phyloP scores from a whole-genome alignment of 2,797 vertebrate species.

The Enteromius anoplus region DNA sequence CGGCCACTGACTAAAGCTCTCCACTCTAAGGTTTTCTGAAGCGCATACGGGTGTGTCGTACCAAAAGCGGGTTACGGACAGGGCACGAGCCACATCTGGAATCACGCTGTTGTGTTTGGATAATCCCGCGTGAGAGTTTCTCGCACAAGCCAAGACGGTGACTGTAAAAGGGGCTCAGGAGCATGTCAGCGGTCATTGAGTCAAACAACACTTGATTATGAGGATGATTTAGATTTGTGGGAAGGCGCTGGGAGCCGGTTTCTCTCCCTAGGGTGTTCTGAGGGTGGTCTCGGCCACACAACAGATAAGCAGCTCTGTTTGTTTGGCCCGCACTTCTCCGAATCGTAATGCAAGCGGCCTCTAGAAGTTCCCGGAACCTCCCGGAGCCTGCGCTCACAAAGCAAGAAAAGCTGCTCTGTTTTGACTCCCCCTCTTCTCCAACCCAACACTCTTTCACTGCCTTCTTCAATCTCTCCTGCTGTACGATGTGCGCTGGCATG shows the following conservation, averaged over 20 bases:
- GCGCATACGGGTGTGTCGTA: constrained; percentile 27
- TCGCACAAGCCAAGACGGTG: neutral
- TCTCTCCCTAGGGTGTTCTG: constrained; percentile 18
- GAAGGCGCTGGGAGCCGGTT: constrained; percentile 3
- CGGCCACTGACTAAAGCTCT: constrained; percentile 8
- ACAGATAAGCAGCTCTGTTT: constrained; percentile 41
- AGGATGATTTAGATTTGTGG: constrained; percentile 17
- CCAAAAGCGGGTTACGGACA: constrained; percentile 26
- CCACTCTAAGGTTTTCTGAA: constrained; percentile 15
- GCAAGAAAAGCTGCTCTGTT: constrained; percentile 46
- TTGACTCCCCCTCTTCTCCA: constrained; percentile 31
- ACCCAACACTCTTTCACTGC: constrained; percentile 34
- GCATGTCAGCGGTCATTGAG: neutral
- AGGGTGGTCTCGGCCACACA: constrained; percentile 28
- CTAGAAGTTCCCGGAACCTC: constrained; percentile 42
- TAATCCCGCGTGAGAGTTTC: neutral
- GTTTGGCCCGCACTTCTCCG: constrained; percentile 38
- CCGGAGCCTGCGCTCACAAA: constrained; percentile 26
- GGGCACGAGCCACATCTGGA: constrained; percentile 24
- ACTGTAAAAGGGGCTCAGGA: neutral
- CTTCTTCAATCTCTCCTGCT: constrained; percentile 40
- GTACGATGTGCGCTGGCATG: constrained; percentile 66
- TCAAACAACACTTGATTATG: constrained; percentile 31
- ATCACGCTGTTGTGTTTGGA: constrained; percentile 30
- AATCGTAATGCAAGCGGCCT: neutral